Evolutionary conservation across 2,888 invertebrate species (phyloP), one percentile per base, ranked within the genome.

Genomic region (Graphium colonna): DNA sequence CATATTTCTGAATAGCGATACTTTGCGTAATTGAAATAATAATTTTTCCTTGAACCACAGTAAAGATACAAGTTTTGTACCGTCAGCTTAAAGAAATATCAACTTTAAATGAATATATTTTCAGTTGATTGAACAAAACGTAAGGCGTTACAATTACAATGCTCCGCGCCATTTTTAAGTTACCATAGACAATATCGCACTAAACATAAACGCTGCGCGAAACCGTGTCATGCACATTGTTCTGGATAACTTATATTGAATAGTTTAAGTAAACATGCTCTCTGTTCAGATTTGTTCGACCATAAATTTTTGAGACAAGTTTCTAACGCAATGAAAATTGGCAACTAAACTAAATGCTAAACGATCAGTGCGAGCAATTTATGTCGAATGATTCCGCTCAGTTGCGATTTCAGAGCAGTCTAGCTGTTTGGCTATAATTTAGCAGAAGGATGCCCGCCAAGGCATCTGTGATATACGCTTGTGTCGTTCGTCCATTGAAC

Each of bases 191-290:
- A 33, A 33, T 9, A 7, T 3, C 33, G n/a, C n/a, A 28, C 12
- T n/a, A 17, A 26, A 48, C 1, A 28, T 3, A 3, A 39, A 56
- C 57, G 45, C 43, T 45, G 33, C 33, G 59, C 47, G 52, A 48
- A 4, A 39, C 16, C 16, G 16, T 49, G 41, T 38, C 12, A 47
- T 18, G 56, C 71, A 71, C 86, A 87, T 71, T 86, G 87, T 89
- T 89, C 89, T 89, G 89, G 88, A 89, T 89, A 88, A 88, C 89
- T 89, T 89, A 89, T 87, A 71, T 68, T 73, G 74, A 73, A 75
- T 79, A 77, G 77, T 78, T 73, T 82, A 82, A 76, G 68, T 77
- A 69, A 75, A 73, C 60, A 63, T 60, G n/a, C n/a, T 60, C 62
- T 61, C 60, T 64, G 56, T 59, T 61, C 57, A 51, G 58, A 53